Evolutionary conservation across 1,140 invertebrate species (phyloP), one percentile per base, ranked within the genome.

Genomic region (Pemphigus obesinymphae): DNA sequence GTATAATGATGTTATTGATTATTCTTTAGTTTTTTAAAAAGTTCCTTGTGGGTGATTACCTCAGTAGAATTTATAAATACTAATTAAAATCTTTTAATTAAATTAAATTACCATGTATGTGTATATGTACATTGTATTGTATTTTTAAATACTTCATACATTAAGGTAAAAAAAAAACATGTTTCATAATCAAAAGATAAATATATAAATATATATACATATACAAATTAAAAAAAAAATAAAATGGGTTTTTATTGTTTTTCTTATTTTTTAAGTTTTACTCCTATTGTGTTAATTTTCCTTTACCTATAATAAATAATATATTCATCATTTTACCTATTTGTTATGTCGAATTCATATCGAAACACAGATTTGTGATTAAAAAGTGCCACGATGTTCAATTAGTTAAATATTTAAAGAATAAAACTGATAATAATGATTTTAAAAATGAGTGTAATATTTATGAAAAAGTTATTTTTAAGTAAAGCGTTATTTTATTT

Each of bases 361-460:
- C 76, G 50, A 80, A 58, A 80, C 76, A 61, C 73, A 78, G 48
- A 61, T 80, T 80, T 80, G 76, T 80, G 76, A 80, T 80, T 80
- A 43, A 80, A 80, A 80, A 80, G 76, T 80, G 76, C 76, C 76
- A 80, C 76, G 53, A 80, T 80, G 76, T 80, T 80, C 76, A 80
- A 80, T 80, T 80, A 80, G 76, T 80, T 76, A 80, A 80, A 80
- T 80, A 80, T 80, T 58, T 40, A 61, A 61, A 61, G 20, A 80
- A 63, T 13, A 58, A 76, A 55, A 76, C n/a, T 55, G 2, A 78
- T 78, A 26, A 76, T 50, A 73, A 73, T 31, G 34, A 58, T 55
- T 40, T 40, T 26, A 53, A 58, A 58, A 40, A 76, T 11, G 10
- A 58, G n/a, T 55, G 29, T 76, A 78, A 78, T 78, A 78, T 55